A percentile compares a stretch with the other conserved stretches of the same genome.
phyloP scores from a whole-genome alignment of 1,140 invertebrate species.

The Nylanderia fulva region DNA sequence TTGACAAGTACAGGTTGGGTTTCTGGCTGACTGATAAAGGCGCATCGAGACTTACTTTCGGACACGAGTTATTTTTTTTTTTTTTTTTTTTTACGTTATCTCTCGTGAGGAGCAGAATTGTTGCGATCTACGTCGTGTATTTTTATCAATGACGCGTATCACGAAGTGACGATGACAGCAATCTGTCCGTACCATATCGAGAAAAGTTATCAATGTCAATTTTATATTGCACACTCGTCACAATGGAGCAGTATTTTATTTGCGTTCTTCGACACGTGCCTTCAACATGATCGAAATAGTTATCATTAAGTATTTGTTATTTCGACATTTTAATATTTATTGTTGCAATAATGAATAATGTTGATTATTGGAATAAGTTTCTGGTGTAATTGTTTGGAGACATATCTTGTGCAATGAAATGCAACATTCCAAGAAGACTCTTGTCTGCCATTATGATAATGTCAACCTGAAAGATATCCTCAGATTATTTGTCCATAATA shows the following conservation, averaged over 20 bases:
- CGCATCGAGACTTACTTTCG: conserved; percentile 60
- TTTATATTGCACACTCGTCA: background rate
- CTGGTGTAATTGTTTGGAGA: background rate
- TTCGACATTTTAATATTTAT: background rate
- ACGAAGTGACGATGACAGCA: background rate
- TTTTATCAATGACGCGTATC: background rate
- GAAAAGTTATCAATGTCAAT: background rate
- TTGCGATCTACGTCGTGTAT: background rate
- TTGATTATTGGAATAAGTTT: background rate
- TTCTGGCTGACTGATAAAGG: conserved; percentile 69
- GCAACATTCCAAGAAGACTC: conserved; percentile 13
- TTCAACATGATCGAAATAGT: background rate
- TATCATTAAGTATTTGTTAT: background rate
- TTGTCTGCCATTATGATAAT: conserved; percentile 28
- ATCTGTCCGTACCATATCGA: background rate
- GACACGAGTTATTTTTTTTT: conserved; percentile 8
- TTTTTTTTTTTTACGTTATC: background rate
- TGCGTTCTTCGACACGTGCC: conserved; percentile 6
- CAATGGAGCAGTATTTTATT: background rate
- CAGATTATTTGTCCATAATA: conserved; percentile 7
- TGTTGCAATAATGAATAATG: background rate
- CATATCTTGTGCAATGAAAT: conserved; percentile 29
- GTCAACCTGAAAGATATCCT: background rate
- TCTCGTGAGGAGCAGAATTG: background rate
- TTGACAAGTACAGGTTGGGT: conserved; percentile 83